Conservation (phyloP, 2,888 invertebrate species). For the Melanchra persicariae region DNA sequence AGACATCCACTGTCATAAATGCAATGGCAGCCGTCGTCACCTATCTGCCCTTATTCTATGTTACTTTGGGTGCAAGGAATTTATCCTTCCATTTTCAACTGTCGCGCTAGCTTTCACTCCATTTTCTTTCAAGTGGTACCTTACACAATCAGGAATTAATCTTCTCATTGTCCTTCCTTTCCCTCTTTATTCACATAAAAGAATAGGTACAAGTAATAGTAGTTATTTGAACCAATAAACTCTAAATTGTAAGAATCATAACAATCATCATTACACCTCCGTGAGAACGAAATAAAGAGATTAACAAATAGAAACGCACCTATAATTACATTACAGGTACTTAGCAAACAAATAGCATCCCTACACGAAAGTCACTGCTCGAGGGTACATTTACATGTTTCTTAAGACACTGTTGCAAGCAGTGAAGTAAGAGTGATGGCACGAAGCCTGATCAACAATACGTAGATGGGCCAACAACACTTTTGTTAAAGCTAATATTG, state of each 20-base stretch:
- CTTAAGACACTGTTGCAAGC: constrained; percentile 66
- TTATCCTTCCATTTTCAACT: too few species aligned
- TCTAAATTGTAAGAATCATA: constrained; percentile 3
- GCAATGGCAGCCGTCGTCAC: not conserved
- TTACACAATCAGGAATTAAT: too few species aligned
- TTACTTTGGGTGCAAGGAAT: too few species aligned
- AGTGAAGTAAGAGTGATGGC: constrained; percentile 64
- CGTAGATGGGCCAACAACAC: constrained; percentile 47
- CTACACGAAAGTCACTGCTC: constrained; percentile 60
- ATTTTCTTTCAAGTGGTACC: too few species aligned
- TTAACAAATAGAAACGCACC: constrained; percentile 10
- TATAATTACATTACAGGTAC: constrained; percentile 56
- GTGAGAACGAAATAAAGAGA: constrained; percentile 34
- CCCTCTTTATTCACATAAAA: too few species aligned
- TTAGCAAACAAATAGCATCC: constrained; percentile 63
- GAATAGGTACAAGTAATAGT: too few species aligned
- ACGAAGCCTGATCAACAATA: constrained; percentile 58
- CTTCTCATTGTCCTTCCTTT: too few species aligned
- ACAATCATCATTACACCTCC: constrained; percentile 14
- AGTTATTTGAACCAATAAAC: not conserved
- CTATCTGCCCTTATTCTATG: too few species aligned
- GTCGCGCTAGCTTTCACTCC: too few species aligned
- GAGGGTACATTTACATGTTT: constrained; percentile 72
- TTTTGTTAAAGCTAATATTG: constrained; percentile 37
- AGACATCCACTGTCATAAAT: not conserved